phyloP scores from a whole-genome alignment of 2,797 vertebrate species.

The Molothrus ater region DNA sequence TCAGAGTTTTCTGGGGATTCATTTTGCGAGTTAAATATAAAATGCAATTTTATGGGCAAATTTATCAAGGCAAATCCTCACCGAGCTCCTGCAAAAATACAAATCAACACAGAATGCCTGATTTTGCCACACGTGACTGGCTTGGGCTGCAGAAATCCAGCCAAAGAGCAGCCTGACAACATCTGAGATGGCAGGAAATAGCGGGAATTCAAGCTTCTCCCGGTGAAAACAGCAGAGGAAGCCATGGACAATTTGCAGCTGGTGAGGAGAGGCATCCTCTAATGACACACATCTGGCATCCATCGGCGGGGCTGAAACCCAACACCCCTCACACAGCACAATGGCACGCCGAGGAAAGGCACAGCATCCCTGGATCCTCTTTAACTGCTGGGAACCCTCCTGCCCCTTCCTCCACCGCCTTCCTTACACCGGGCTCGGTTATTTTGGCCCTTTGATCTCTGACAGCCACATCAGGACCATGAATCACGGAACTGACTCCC shows the following conservation, averaged over 20 bases:
- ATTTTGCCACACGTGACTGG: not conserved
- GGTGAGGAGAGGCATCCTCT: slow-evolving; percentile 6
- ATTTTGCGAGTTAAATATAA: not conserved
- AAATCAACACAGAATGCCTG: not conserved
- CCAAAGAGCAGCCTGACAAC: not conserved
- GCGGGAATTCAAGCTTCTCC: not conserved
- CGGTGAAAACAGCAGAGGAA: slow-evolving; percentile 1
- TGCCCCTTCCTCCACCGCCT: not conserved
- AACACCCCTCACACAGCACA: not conserved
- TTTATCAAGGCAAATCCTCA: not conserved
- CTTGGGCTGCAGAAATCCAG: not conserved
- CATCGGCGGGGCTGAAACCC: not conserved
- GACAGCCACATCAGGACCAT: not conserved
- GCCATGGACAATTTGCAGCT: slow-evolving; percentile 7
- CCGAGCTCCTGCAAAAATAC: not conserved
- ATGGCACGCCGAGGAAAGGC: not conserved
- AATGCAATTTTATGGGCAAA: not conserved
- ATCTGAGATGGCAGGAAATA: not conserved
- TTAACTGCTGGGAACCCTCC: not conserved
- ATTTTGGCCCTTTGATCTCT: not conserved
- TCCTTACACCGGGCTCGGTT: fast-evolving
- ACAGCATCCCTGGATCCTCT: not conserved
- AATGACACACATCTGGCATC: slow-evolving; percentile 21
- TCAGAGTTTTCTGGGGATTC: not conserved
- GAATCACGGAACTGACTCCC: not conserved